Conservation (phyloP, 2,113 vertebrate species). For the Chelonoidis abingdonii region DNA sequence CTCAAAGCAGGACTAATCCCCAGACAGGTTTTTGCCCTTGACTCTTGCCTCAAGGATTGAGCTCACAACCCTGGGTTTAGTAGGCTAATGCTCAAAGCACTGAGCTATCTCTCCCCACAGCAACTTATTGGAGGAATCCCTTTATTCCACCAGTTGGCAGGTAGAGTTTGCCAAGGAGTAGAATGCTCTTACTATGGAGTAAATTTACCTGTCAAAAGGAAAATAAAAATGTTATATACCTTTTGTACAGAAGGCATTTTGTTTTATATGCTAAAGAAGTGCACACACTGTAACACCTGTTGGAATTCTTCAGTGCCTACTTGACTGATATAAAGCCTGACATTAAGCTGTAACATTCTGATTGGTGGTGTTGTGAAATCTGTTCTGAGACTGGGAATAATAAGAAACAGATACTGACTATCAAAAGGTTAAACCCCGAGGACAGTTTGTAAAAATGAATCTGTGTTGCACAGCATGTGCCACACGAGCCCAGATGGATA, state of each 20-base stretch:
- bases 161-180: neutral
- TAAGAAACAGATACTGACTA: neutral
- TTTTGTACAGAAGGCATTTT: too few relatives aligned
- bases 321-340: neutral
- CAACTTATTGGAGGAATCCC: neutral
- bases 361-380: neutral
- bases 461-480: neutral
- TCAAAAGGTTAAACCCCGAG: neutral
- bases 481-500: too few relatives aligned
- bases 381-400: neutral
- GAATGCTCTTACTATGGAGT: neutral
- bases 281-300: neutral
- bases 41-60: too few relatives aligned
- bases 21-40: too few relatives aligned
- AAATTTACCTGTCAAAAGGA: neutral
- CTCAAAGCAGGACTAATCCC: too few relatives aligned
- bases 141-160: neutral
- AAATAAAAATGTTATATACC: neutral
- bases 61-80: too few relatives aligned
- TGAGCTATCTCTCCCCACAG: neutral
- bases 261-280: neutral
- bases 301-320: neutral
- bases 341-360: neutral
- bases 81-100: too few relatives aligned
- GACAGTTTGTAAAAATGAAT: neutral